Evolutionary conservation across 2,113 vertebrate species (phyloP).

Genomic region (Dermatemys mawii): DNA sequence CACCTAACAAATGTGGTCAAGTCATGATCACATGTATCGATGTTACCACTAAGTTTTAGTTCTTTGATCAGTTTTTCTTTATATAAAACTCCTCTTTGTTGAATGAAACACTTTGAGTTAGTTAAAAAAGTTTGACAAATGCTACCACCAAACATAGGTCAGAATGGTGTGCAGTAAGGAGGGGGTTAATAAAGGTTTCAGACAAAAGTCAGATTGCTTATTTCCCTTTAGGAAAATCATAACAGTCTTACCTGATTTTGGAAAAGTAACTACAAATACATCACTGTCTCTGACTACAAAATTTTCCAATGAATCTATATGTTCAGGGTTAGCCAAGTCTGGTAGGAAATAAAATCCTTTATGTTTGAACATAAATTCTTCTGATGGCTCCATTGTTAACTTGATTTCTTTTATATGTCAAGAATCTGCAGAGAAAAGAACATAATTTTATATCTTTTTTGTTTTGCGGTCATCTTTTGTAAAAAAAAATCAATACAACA

Average conservation of each 20-base stretch:
- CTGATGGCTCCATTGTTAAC: constrained; percentile 8
- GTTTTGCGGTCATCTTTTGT: not conserved
- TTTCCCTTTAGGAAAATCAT: not conserved
- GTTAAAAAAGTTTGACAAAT: not conserved
- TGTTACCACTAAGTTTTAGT: too few species aligned
- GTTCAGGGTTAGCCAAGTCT: constrained; percentile 28
- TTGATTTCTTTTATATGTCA: not conserved
- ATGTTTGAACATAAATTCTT: constrained; percentile 50
- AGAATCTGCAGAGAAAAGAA: not conserved
- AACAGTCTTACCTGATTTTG: constrained; percentile 73
- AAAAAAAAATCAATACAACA: not conserved
- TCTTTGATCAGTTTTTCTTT: too few species aligned
- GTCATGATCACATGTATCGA: too few species aligned
- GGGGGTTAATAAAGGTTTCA: not conserved
- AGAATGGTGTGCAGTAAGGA: not conserved
- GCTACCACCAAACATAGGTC: not conserved
- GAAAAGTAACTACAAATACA: constrained; percentile 74
- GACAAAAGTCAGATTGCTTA: not conserved
- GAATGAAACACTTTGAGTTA: too few species aligned
- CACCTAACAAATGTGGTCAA: too few species aligned
- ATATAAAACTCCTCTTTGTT: too few species aligned
- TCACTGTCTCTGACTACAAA: constrained; percentile 77
- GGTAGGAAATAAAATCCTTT: constrained; percentile 65
- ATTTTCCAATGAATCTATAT: constrained; percentile 72
- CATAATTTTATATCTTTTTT: not conserved